Evolutionary conservation across 2,797 vertebrate genomes (phyloP), one percentile per base, ranked within the genome.

Genomic region (Tenualosa thibaudeaui): DNA sequence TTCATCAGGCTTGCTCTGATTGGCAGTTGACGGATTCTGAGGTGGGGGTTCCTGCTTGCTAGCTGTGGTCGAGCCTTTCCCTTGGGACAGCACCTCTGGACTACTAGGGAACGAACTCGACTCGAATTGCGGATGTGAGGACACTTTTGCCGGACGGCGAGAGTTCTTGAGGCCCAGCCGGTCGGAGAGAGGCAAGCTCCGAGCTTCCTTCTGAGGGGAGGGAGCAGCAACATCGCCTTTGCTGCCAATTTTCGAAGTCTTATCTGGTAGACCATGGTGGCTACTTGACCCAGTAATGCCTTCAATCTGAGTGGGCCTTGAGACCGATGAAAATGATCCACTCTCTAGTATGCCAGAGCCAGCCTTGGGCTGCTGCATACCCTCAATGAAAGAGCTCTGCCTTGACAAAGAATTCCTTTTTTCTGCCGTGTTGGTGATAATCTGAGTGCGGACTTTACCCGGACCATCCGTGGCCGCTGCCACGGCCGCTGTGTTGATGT

Each of bases 361-460:
- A 0, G 90, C 87, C 46, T 93, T 96, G 84, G 91, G 91, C 85
- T 94, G 93, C 68, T 92, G 93, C 68, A 92, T 89, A 51, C 91
- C 91, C 53, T 96, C 95, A 0, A 71, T 0, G 0, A 93, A 89
- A 0, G 96, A 96, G 87, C 90, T 96, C 92, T 97, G 97, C 75
- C 96, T 94, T 0, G 96, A 96, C 82, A 98, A 91, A 9, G 97
- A 97, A 90, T 91, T 97, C 24, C 97, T 97, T 89, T 97, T 95
- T 58, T 98, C 97, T 0, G 95, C 96, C 0, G 97, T 97, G 90
- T 97, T 98, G 81, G 97, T 98, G 81, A 98, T 98, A 82, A 98
- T 98, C 89, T 98, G 97, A 54, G 97, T 98, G 68, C 97, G 90
- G 81, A 96, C 93, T 89, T 96, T 98, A 5, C 96, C 95, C 0